Evolutionary conservation across 2,113 vertebrate species (phyloP).

Genomic region (Psittacula cyanocephala): DNA sequence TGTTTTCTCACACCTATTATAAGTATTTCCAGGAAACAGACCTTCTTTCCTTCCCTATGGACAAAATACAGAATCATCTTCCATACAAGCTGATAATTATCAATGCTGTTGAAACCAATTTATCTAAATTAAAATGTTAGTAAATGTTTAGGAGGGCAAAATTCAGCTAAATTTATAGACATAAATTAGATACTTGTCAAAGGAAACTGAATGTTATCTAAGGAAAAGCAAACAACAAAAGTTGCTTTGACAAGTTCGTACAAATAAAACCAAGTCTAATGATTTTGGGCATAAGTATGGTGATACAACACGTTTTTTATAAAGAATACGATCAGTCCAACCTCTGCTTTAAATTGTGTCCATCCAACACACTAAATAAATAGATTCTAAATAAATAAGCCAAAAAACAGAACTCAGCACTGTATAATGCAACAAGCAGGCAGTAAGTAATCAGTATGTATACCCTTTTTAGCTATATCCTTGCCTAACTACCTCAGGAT

Average conservation of each 20-base stretch:
- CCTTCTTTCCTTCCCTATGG: not conserved
- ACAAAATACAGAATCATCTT: not conserved
- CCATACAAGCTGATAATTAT: not conserved
- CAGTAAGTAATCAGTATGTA: accelerated
- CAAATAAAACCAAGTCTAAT: not conserved
- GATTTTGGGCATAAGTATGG: not conserved
- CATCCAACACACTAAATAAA: not conserved
- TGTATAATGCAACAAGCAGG: not conserved
- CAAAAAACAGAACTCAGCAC: not conserved
- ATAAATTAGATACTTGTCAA: constrained; percentile 16
- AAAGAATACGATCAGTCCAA: not conserved
- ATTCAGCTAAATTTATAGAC: not conserved
- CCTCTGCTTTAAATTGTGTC: not conserved
- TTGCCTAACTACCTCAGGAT: not conserved
- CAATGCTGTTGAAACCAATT: not conserved
- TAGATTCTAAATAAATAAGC: not conserved
- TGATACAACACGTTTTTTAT: not conserved
- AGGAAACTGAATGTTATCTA: not conserved
- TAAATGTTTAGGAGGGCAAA: not conserved
- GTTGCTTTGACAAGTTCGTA: not conserved
- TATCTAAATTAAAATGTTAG: constrained; percentile 53
- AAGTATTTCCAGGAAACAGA: not conserved
- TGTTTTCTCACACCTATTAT: not conserved
- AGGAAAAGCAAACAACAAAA: not conserved
- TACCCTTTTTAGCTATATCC: not conserved